Conservation (phyloP, 2,888 invertebrate genomes). For the Doris montereyensis region DNA sequence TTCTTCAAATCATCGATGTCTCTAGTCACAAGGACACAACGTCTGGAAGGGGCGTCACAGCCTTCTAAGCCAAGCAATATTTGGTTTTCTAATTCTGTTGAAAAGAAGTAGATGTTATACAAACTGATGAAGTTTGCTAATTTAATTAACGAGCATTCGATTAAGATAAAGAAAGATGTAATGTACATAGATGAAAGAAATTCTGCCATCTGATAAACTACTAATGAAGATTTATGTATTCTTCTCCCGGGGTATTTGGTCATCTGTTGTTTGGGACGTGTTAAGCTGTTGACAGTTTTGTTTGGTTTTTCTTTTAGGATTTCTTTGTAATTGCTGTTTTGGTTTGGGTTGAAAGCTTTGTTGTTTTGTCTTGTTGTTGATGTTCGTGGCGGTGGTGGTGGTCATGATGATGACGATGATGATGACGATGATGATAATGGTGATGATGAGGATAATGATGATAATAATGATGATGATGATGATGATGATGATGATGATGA, state of each 20-base stretch:
- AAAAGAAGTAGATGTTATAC: neutral
- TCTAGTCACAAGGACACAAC: constrained; percentile 61
- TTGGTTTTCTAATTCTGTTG: constrained; percentile 64
- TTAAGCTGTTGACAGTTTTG: too few species aligned
- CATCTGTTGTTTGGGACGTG: too few species aligned
- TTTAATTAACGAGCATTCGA: too few species aligned
- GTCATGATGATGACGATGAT: neutral
- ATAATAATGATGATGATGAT: neutral
- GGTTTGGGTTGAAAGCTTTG: too few species aligned
- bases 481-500: neutral
- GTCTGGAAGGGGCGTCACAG: constrained; percentile 50
- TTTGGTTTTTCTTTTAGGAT: too few species aligned
- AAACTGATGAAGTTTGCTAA: too few species aligned
- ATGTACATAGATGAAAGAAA: too few species aligned
- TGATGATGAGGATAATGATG: neutral
- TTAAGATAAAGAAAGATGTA: too few species aligned
- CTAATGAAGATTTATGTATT: too few species aligned
- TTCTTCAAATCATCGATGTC: constrained; percentile 70
- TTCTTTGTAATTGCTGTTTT: too few species aligned
- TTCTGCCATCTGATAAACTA: too few species aligned
- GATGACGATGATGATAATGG: neutral
- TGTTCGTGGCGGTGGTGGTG: neutral
- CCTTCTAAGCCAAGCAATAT: constrained; percentile 57
- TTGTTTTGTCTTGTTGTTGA: neutral
- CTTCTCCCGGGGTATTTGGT: too few species aligned